These are phyloP conservation scores for Drosophila serrata DNA, from an alignment of 1,140 invertebrate genomes.

Conservation along the genomic window DNA sequence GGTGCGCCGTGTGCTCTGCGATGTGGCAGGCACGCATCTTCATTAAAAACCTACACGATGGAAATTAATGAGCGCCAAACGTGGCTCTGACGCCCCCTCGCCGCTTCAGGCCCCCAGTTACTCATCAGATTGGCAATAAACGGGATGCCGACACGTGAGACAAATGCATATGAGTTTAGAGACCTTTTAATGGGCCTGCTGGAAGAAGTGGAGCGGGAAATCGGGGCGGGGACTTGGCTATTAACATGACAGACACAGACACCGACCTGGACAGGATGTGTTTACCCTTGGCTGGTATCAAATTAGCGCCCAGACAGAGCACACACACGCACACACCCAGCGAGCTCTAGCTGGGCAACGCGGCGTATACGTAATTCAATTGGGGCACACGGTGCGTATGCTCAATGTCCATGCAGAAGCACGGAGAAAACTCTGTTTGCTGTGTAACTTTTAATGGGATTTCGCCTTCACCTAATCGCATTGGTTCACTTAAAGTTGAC, in stretches of 20 bases:
- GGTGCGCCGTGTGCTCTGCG: conserved; percentile 14
- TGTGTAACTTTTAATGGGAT: conserved; percentile 40
- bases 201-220: conserved; percentile 12
- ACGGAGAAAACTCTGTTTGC: background rate
- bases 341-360: conserved; percentile 1
- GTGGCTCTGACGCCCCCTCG: conserved; percentile 35
- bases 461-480: conserved; percentile 18
- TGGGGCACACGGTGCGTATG: conserved; percentile 37
- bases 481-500: conserved; percentile 23
- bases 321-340: conserved; percentile 24
- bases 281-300: conserved; percentile 34
- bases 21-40: conserved; percentile 61
- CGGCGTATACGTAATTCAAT: conserved; percentile 47
- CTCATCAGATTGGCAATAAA: conserved; percentile 69
- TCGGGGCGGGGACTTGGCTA: conserved; percentile 31
- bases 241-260: conserved; percentile 58
- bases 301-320: conserved; percentile 41
- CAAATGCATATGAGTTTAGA: conserved; percentile 78
- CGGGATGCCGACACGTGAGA: conserved; percentile 69
- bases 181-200: conserved; percentile 57
- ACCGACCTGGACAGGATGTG: conserved; percentile 29
- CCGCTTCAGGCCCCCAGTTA: background rate
- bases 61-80: conserved; percentile 75
- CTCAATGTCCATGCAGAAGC: conserved; percentile 18
- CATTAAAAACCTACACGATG: conserved; percentile 79